Evolutionary conservation across 2,888 invertebrate species (phyloP).

Genomic region (Balanococcus diminutus): DNA sequence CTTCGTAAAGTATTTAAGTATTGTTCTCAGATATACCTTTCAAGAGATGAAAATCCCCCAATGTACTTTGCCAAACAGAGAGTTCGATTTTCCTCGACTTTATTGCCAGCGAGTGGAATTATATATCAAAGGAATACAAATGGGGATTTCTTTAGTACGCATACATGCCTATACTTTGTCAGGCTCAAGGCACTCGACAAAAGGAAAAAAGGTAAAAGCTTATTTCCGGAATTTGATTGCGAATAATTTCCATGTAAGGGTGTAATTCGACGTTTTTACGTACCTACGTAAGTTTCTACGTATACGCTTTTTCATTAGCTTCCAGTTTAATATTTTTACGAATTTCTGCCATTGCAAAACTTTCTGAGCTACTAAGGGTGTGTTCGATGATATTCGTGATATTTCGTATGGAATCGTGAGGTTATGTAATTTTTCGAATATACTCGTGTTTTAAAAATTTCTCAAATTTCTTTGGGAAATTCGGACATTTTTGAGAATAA

Average conservation of each 20-base stretch:
- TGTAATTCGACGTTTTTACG: constrained; percentile 13
- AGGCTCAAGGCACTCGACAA: neutral
- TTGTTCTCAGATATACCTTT: constrained; percentile 1
- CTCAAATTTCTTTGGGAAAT: neutral
- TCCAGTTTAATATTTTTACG: neutral
- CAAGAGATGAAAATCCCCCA: neutral
- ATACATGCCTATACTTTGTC: neutral
- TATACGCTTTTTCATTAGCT: neutral
- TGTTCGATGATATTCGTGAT: neutral
- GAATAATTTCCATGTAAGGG: neutral
- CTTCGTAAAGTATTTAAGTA: neutral
- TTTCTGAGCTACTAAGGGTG: neutral
- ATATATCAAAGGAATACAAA: constrained; percentile 36
- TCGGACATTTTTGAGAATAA: neutral
- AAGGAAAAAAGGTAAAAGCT: neutral
- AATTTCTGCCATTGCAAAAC: neutral
- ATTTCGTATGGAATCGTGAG: neutral
- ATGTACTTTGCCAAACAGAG: neutral
- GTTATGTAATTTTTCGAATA: neutral
- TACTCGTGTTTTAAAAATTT: neutral
- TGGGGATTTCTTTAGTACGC: neutral
- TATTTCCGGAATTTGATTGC: constrained; percentile 13
- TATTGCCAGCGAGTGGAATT: neutral
- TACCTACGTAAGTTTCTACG: neutral
- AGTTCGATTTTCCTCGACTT: constrained; percentile 22